These are phyloP conservation scores for Aegypius monachus DNA, from an alignment of 2,113 vertebrate species.

Conservation along the genomic window DNA sequence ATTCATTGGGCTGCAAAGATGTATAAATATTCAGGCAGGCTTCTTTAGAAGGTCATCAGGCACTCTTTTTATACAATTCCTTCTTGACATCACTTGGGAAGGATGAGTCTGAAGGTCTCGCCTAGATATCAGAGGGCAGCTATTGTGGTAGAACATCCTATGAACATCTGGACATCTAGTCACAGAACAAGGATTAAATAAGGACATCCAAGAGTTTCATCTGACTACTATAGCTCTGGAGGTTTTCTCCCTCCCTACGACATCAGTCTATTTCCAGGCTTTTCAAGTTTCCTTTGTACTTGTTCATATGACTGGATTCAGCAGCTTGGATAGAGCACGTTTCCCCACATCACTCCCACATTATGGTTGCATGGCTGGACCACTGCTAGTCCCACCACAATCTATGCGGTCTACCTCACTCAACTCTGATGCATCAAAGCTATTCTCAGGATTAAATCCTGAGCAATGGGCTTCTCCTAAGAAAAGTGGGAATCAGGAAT, in stretches of 20 bases:
- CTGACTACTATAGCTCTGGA: background rate
- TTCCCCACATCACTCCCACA: background rate
- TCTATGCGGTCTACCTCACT: background rate
- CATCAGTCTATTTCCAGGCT: background rate
- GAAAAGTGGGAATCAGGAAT: background rate
- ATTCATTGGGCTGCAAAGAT: background rate
- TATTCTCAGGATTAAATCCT: background rate
- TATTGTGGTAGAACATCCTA: background rate
- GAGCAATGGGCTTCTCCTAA: background rate
- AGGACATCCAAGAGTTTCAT: background rate
- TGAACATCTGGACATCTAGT: background rate
- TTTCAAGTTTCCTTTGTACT: background rate
- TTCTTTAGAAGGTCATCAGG: background rate
- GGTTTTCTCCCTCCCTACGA: background rate
- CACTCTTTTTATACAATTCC: background rate
- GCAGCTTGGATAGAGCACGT: background rate
- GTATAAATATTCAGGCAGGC: background rate
- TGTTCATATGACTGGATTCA: rapidly evolving
- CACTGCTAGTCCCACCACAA: background rate
- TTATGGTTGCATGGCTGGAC: background rate
- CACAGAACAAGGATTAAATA: background rate
- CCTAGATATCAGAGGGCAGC: background rate
- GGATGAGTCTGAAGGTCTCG: background rate
- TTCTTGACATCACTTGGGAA: background rate
- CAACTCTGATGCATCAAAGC: background rate